Evolutionary conservation across 1,140 invertebrate species (phyloP).

Genomic region (Solen grandis): DNA sequence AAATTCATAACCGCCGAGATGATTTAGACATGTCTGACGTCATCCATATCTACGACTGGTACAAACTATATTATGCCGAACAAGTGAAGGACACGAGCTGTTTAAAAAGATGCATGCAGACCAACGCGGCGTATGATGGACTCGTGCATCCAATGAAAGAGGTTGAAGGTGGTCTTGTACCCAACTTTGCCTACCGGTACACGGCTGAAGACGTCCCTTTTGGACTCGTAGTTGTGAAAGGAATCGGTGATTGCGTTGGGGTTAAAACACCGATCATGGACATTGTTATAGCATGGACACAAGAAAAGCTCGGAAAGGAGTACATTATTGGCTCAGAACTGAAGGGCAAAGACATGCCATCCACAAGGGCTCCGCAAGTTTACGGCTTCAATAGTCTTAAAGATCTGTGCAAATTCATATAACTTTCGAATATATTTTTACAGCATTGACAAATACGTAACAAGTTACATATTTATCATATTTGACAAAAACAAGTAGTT

Average conservation of each 20-base stretch:
- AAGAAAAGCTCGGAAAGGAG: conserved; percentile 67
- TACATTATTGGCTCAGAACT: conserved; percentile 65
- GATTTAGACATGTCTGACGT: conserved; percentile 62
- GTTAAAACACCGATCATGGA: conserved; percentile 67
- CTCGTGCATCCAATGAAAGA: conserved; percentile 67
- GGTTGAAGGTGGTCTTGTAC: conserved; percentile 60
- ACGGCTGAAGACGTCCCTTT: conserved; percentile 70
- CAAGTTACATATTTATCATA: too few relatives aligned
- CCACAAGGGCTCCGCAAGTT: conserved; percentile 68
- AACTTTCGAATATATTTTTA: too few relatives aligned
- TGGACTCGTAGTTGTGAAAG: conserved; percentile 70
- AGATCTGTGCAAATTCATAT: too few relatives aligned
- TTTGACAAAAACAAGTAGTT: too few relatives aligned
- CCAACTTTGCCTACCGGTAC: conserved; percentile 70
- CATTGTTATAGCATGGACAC: conserved; percentile 67
- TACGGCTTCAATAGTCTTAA: conserved; percentile 67
- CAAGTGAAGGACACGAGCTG: conserved; percentile 60
- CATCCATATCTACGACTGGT: conserved; percentile 68
- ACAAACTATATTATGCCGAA: conserved; percentile 59
- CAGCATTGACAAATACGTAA: too few relatives aligned
- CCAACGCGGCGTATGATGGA: conserved; percentile 70
- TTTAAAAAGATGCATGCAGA: conserved; percentile 60
- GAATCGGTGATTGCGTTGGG: conserved; percentile 63
- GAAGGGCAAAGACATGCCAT: conserved; percentile 64
- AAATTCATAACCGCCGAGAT: conserved; percentile 47